Conservation (phyloP, 2,888 invertebrate genomes). For the Heteromyza rotundicornis region DNA sequence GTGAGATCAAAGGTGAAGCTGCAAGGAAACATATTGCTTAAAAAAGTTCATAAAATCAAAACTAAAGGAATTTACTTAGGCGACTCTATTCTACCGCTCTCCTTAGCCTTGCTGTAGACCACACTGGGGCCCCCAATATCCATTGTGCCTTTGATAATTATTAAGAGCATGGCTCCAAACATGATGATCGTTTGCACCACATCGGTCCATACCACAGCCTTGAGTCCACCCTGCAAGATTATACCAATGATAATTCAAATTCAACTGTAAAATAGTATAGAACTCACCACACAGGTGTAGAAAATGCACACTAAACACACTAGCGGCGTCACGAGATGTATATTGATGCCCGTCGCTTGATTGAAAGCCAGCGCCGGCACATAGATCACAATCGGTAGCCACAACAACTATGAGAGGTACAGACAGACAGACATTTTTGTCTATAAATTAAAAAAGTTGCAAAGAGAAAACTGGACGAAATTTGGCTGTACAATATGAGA, state of each 20-base stretch:
- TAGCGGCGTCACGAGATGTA: constrained; percentile 75
- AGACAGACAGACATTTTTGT: constrained; percentile 5
- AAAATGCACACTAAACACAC: constrained; percentile 80
- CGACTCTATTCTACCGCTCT: constrained; percentile 68
- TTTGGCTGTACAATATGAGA: background rate
- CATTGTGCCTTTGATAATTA: constrained; percentile 70
- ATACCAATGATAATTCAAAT: background rate
- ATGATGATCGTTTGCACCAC: constrained; percentile 74
- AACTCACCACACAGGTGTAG: constrained; percentile 76
- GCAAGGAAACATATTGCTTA: constrained; percentile 16
- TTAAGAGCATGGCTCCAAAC: constrained; percentile 72
- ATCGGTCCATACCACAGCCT: constrained; percentile 76
- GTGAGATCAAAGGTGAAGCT: constrained; percentile 74
- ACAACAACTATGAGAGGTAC: constrained; percentile 66
- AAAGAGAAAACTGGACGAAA: constrained; percentile 1
- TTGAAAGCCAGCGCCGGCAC: constrained; percentile 77
- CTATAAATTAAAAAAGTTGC: background rate
- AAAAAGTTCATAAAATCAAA: background rate
- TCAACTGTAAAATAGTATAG: background rate
- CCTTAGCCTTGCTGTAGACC: constrained; percentile 67
- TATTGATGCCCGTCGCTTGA: constrained; percentile 79
- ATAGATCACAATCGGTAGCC: constrained; percentile 76
- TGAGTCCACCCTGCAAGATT: constrained; percentile 68
- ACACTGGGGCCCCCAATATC: constrained; percentile 70
- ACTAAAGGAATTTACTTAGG: constrained; percentile 64